phyloP scores from a whole-genome alignment of 2,113 vertebrate genomes.

The Orthonyx spaldingii region DNA sequence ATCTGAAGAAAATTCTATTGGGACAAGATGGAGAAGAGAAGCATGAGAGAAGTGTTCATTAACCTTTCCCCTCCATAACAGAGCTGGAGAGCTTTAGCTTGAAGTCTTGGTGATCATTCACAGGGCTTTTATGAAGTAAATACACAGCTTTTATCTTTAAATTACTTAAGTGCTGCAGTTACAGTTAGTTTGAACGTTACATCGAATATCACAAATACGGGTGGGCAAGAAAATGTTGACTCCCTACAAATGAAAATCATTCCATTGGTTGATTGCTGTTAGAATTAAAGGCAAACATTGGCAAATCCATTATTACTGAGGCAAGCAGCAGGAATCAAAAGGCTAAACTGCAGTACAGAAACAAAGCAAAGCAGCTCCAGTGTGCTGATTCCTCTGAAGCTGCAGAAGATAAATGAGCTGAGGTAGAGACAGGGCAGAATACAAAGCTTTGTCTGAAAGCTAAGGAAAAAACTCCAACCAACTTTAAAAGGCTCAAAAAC shows the following conservation, averaged over 20 bases:
- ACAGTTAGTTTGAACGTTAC: not conserved
- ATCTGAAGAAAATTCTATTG: not conserved
- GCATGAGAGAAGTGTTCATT: not conserved
- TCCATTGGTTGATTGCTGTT: not conserved
- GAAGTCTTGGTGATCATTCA: not conserved
- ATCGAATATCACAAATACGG: not conserved
- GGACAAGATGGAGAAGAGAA: not conserved
- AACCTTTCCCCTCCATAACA: not conserved
- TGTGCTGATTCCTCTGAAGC: not conserved
- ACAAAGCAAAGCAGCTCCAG: not conserved
- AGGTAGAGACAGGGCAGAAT: slow-evolving; percentile 41
- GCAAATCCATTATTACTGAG: not conserved
- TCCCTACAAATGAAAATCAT: not conserved
- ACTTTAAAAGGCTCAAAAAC: slow-evolving; percentile 20
- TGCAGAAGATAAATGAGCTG: slow-evolving; percentile 34
- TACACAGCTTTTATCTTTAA: not conserved
- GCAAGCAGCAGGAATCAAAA: not conserved
- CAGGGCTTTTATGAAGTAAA: not conserved
- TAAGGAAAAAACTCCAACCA: not conserved
- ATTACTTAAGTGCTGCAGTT: not conserved
- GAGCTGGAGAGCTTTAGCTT: not conserved
- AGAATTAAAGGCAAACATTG: slow-evolving; percentile 4
- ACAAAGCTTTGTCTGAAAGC: slow-evolving; percentile 49
- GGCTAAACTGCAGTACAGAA: not conserved
- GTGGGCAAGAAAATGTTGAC: not conserved